Conservation (phyloP, 2,888 invertebrate genomes). For the Hyposoter didymator region DNA sequence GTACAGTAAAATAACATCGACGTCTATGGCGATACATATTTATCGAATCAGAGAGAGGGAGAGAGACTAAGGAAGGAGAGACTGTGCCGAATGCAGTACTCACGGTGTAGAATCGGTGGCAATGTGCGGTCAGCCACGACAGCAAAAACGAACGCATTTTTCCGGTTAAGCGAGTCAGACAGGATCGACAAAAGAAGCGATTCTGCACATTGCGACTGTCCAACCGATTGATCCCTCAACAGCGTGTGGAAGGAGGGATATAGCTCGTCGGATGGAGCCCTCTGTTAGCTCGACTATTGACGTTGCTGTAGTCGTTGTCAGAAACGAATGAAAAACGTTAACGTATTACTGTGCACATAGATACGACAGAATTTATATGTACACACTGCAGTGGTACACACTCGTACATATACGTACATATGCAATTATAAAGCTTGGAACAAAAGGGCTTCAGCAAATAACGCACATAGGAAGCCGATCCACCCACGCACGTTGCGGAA, state of each 20-base stretch:
- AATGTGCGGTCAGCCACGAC: constrained; percentile 64
- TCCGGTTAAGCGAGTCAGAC: constrained; percentile 66
- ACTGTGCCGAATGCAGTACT: constrained; percentile 11
- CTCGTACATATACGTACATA: background rate
- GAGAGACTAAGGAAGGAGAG: background rate
- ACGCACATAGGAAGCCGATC: constrained; percentile 42
- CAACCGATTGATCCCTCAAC: constrained; percentile 60
- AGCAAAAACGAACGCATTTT: constrained; percentile 66
- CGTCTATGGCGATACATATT: background rate
- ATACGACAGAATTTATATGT: constrained; percentile 35
- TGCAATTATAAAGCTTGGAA: constrained; percentile 43
- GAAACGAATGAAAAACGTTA: constrained; percentile 49
- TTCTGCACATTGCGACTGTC: constrained; percentile 62
- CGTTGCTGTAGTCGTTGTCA: constrained; percentile 34
- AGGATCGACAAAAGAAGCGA: constrained; percentile 63
- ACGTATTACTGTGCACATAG: constrained; percentile 38
- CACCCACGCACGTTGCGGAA: constrained; percentile 51
- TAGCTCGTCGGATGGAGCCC: constrained; percentile 40
- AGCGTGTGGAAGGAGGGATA: constrained; percentile 14
- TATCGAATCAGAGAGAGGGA: background rate
- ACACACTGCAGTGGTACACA: constrained; percentile 2
- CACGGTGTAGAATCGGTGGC: constrained; percentile 50
- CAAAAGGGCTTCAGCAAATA: constrained; percentile 62
- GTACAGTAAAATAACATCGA: background rate
- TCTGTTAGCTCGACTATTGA: constrained; percentile 49